Evolutionary conservation across 2,888 invertebrate species (phyloP).

Genomic region (Eilema sororculum): DNA sequence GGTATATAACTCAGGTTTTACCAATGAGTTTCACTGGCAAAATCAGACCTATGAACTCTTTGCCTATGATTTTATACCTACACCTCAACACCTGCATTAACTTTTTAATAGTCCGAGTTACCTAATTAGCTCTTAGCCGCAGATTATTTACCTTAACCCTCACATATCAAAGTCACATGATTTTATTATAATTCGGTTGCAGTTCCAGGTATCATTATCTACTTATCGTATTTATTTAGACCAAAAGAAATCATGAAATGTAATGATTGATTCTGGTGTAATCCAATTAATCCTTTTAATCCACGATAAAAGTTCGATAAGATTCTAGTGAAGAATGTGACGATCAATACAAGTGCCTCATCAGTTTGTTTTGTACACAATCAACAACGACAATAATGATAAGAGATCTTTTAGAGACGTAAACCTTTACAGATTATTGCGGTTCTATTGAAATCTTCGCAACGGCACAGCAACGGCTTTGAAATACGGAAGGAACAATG

Average conservation of each 20-base stretch:
- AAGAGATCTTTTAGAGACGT: neutral
- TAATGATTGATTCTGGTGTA: constrained; percentile 18
- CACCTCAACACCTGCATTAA: no score
- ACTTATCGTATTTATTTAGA: constrained; percentile 6
- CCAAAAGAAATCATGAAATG: constrained; percentile 11
- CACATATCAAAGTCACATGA: constrained; percentile 6
- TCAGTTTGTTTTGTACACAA: neutral
- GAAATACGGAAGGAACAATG: constrained; percentile 63
- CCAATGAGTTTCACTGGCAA: no score
- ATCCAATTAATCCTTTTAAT: constrained; percentile 22
- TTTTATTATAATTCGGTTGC: neutral
- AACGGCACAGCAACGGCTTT: constrained; percentile 47
- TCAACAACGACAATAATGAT: neutral
- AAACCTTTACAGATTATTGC: neutral
- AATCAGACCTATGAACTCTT: no score
- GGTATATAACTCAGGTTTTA: no score
- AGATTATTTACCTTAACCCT: no score
- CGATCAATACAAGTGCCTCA: neutral
- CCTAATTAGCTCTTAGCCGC: neutral
- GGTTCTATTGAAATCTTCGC: constrained; percentile 43
- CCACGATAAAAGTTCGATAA: constrained; percentile 14
- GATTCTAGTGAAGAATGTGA: neutral
- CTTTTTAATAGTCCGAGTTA: no score
- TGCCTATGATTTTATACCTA: no score
- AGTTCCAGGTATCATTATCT: neutral